phyloP scores from a whole-genome alignment of 1,140 invertebrate genomes.

The Caenorhabditis inopinata region DNA sequence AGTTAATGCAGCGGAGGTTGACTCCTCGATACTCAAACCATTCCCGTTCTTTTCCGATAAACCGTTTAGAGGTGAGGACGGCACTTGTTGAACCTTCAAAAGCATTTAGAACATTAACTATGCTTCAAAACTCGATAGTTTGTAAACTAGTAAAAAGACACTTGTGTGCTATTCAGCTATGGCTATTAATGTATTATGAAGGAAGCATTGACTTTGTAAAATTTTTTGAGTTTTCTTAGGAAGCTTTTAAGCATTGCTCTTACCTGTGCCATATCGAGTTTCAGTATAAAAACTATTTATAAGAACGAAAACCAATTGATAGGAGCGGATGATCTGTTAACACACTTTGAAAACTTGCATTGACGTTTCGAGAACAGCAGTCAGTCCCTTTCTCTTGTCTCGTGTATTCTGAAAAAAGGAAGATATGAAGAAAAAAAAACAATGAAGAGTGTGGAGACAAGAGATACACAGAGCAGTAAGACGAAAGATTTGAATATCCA shows the following conservation, averaged over 20 bases:
- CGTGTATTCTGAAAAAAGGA: neutral
- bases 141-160: no score
- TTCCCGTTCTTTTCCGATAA: neutral
- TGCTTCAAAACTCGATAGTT: no score
- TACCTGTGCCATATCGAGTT: no score
- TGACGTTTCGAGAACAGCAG: neutral
- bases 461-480: neutral
- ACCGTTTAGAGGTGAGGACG: neutral
- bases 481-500: conserved; percentile 27
- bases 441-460: neutral
- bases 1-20: neutral
- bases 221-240: no score
- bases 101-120: neutral
- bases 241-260: no score
- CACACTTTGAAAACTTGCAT: neutral
- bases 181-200: no score
- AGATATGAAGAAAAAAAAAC: neutral
- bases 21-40: neutral
- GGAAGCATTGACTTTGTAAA: no score
- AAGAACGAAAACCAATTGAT: no score
- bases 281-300: no score
- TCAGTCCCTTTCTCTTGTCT: neutral
- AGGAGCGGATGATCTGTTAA: neutral
- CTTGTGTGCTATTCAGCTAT: no score
- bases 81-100: conserved; percentile 10